Conservation (phyloP, 2,888 invertebrate genomes). For the Nymphalis polychloros region DNA sequence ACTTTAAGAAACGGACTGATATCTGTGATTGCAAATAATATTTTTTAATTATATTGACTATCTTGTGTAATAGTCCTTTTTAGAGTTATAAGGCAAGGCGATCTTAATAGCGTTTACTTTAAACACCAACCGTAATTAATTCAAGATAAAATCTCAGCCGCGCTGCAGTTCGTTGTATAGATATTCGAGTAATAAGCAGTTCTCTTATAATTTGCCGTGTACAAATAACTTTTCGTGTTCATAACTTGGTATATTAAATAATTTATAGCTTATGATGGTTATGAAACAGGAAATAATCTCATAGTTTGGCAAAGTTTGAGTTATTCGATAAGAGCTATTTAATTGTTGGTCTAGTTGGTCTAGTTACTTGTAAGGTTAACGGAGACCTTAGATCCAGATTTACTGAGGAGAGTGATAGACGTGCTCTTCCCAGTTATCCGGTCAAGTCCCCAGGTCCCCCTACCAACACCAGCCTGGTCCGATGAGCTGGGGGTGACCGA, state of each 20-base stretch:
- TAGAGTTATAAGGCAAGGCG: slow-evolving; percentile 46
- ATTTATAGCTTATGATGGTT: background rate
- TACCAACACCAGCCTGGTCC: no score
- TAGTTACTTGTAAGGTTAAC: no score
- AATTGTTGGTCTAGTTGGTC: no score
- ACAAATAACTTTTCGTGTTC: background rate
- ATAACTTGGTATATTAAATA: background rate
- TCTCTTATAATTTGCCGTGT: slow-evolving; percentile 4
- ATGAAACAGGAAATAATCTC: background rate
- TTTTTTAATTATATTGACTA: background rate
- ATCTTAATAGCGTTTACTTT: slow-evolving; percentile 58
- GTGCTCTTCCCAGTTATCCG: no score
- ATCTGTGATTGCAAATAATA: background rate
- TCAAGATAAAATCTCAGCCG: slow-evolving; percentile 51
- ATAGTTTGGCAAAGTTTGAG: background rate
- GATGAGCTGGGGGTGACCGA: no score
- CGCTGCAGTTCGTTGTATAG: slow-evolving; percentile 32
- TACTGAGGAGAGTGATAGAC: no score
- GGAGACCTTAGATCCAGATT: no score
- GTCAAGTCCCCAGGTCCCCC: no score
- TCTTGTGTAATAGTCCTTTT: background rate
- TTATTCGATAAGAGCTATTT: no score
- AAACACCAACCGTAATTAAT: slow-evolving; percentile 61
- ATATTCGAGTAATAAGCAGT: slow-evolving; percentile 21
- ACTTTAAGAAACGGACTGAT: no score